Base-by-base conservation (phyloP, 2,888 invertebrate species). In the Xestia xanthographa region DNA sequence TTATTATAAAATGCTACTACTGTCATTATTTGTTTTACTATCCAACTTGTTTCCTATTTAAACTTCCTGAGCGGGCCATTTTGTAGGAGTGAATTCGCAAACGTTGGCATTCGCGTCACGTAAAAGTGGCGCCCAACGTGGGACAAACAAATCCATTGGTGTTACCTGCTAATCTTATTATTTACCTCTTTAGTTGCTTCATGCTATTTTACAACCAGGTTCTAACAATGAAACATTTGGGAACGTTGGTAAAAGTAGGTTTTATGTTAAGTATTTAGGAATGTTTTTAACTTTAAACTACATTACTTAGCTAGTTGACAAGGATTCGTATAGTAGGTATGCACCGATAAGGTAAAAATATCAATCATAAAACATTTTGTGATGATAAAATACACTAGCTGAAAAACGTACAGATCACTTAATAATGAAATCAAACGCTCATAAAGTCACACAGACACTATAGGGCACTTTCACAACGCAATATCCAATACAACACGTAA, bases 401-500 rank as follows among this genome's bases (percentile, higher is more conserved):
- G 48, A 48, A 48, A 48, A 48, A 67, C 22, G 29, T 9, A 41
- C 12, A 45, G 12, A 74, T 53, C 48, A 63, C 34, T 34, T 74
- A 80, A 79, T 80, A 8, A 56, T 14, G n/a, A 73, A 74, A 65
- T 72, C 68, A 78, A 78, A 68, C 63, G 53, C 66, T 72, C 80
- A 77, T 80, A 80, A 82, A 86, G 66, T 66, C 66, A 50, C 69
- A 72, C 66, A 77, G 79, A 78, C 62, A 60, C 88, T 89, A 90
- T 88, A 92, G 90, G 83, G 88, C 77, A 91, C 88, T 91, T 90
- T 85, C 87, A 91, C 88, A 89, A 88, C 86, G 88, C 90, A 92
- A 92, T 93, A 94, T 92, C 91, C 91, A 93, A 90, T 90, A 94
- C 91, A 93, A 94, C 93, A 94, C 92, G 92, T 94, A 94, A 94